Evolutionary conservation across 2,888 invertebrate species (phyloP).

Genomic region (Aricia artaxerxes): DNA sequence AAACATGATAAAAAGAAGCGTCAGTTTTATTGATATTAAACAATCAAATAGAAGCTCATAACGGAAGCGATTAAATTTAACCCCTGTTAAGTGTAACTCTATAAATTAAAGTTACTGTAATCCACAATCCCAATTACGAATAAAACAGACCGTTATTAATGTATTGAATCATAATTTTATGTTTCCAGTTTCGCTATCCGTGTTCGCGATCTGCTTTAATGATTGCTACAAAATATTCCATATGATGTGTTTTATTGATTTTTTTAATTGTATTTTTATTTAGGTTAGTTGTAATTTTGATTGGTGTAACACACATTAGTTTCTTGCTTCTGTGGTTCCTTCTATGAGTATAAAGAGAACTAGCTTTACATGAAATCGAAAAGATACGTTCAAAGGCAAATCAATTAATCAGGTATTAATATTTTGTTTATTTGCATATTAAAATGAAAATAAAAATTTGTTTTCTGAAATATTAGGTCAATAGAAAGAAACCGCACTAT

Average conservation of each 20-base stretch:
- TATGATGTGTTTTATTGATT: background rate
- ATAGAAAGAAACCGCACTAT: no score
- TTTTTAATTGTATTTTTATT: background rate
- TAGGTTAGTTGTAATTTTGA: no score
- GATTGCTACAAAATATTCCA: background rate
- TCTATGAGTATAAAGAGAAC: no score
- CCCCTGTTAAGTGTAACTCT: conserved; percentile 13
- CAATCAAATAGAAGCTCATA: conserved; percentile 8
- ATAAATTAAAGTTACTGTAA: conserved; percentile 22
- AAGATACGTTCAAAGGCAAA: no score
- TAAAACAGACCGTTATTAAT: conserved; percentile 25
- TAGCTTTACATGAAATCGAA: no score
- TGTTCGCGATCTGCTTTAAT: conserved; percentile 12
- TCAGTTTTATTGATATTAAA: background rate
- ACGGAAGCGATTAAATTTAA: conserved; percentile 19
- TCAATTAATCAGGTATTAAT: no score
- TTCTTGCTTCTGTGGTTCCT: no score
- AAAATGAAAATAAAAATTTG: no score
- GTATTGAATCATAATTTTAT: conserved; percentile 30
- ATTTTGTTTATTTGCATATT: no score
- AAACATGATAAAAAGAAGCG: background rate
- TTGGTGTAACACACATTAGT: no score
- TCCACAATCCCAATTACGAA: conserved; percentile 27
- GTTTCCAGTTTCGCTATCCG: conserved; percentile 21
- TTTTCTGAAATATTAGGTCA: no score